Evolutionary conservation across 2,113 vertebrate species (phyloP), one percentile per base, ranked within the genome.

Genomic region (Hippocampus mohnikei): DNA sequence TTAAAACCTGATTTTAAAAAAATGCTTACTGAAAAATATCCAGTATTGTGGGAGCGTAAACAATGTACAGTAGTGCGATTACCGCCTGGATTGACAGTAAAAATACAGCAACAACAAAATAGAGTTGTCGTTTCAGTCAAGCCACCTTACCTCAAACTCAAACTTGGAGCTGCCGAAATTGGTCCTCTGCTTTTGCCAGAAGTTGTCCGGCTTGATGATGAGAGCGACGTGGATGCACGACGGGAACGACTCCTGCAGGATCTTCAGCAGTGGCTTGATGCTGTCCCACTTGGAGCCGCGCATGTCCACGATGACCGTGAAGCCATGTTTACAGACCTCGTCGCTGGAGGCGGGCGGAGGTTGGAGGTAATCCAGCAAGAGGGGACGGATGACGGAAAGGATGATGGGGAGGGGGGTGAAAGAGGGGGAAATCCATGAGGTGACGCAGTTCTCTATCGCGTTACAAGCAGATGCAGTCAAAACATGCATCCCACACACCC

Each of bases 271-370:
- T 2, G 97, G 97, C 81, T 99, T 99, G 88, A 99, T 99, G 87
- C 96, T 98, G 91, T 99, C 97, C 97, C 97, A 99, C 85, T 99
- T 99, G 84, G 97, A 98, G 58, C 97, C 97, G 1, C 97, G 97
- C 97, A 99, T 99, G 91, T 99, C 97, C 93, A 99, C 96, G 56
- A 99, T 98, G 89, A 99, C 97, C 0, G 97, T 99, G 93, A 99
- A 99, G 87, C 97, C 97, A 89, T 97, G 93, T 91, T 97, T 98
- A 92, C 94, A 96, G 37, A 98, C 96, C 79, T 98, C 97, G 90
- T 99, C 97, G 46, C 97, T 99, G 87, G 72, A 41, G 62, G 69
- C 48, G 41, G 65, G 25, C 40, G 25, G 37, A 12, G 53, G 41
- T 60, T 70, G 71, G 71, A 68, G 69, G 76, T 85, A 87, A 90